Conservation (phyloP, 2,113 vertebrate genomes). For the Stegastes partitus region DNA sequence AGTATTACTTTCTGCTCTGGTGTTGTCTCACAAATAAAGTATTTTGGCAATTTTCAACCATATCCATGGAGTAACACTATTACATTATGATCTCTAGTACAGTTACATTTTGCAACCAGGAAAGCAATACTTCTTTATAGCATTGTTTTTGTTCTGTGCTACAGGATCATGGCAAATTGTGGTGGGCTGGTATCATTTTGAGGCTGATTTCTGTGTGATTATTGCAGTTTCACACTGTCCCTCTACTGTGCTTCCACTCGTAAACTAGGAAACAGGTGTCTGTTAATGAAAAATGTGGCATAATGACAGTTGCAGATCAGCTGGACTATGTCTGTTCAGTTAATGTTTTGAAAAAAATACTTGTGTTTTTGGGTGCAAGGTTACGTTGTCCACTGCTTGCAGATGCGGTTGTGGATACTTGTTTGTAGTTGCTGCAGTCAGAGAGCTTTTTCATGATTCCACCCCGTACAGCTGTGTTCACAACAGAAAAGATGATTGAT, state of each 20-base stretch:
- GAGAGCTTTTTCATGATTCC: background rate
- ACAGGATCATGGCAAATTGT: background rate
- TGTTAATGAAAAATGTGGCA: background rate
- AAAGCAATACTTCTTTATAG: background rate
- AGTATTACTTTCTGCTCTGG: conserved; percentile 16
- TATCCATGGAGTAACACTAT: background rate
- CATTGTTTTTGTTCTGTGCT: background rate
- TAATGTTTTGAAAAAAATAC: background rate
- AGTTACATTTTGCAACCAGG: background rate
- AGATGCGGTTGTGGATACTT: background rate
- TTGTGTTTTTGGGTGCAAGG: background rate
- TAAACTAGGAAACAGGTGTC: conserved; percentile 1
- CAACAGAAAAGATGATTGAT: background rate
- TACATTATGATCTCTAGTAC: background rate
- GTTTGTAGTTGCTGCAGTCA: background rate
- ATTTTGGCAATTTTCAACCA: conserved; percentile 3
- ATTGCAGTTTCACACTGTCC: background rate
- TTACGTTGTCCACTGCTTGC: background rate
- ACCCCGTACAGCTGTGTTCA: background rate
- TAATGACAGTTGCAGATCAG: background rate
- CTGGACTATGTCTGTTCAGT: background rate
- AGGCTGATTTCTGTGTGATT: background rate
- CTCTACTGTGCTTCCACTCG: background rate
- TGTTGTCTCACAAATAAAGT: conserved; percentile 5
- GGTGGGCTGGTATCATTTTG: background rate